phyloP scores from a whole-genome alignment of 2,113 vertebrate species.

The Thalassarche chlororhynchos region DNA sequence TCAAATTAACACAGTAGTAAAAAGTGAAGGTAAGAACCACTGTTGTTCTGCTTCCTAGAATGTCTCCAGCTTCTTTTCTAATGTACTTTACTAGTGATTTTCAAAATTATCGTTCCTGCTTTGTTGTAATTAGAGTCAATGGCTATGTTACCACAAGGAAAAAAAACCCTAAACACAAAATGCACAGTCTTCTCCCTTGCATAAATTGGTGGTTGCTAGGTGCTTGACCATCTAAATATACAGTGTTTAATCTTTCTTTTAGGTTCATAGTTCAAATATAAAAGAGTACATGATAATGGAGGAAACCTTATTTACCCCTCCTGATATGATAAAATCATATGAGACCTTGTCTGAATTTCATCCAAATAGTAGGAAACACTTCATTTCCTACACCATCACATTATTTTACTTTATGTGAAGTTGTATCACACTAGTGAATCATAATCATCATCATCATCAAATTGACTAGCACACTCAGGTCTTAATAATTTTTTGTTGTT shows the following conservation, averaged over 20 bases:
- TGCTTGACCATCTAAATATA: not conserved
- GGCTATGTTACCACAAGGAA: not conserved
- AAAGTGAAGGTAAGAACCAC: not conserved
- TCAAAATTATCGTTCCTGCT: not conserved
- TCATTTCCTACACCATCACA: not conserved
- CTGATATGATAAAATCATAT: not conserved
- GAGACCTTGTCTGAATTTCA: not conserved
- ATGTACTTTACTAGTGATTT: not conserved
- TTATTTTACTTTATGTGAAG: not conserved
- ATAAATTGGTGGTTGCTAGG: accelerated
- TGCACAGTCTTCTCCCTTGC: not conserved
- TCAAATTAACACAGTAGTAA: not conserved
- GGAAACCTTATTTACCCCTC: not conserved
- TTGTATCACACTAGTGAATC: not conserved
- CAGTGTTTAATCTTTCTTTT: not conserved
- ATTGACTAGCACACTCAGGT: not conserved
- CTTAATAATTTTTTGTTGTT: not conserved
- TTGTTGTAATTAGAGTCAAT: not conserved
- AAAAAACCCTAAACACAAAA: not conserved
- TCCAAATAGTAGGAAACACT: not conserved
- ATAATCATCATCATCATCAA: not conserved
- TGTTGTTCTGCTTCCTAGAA: not conserved
- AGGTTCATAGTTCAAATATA: not conserved
- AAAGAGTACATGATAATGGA: not conserved
- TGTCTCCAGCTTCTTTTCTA: not conserved